phyloP scores from a whole-genome alignment of 2,888 invertebrate species.

The Cancer borealis region DNA sequence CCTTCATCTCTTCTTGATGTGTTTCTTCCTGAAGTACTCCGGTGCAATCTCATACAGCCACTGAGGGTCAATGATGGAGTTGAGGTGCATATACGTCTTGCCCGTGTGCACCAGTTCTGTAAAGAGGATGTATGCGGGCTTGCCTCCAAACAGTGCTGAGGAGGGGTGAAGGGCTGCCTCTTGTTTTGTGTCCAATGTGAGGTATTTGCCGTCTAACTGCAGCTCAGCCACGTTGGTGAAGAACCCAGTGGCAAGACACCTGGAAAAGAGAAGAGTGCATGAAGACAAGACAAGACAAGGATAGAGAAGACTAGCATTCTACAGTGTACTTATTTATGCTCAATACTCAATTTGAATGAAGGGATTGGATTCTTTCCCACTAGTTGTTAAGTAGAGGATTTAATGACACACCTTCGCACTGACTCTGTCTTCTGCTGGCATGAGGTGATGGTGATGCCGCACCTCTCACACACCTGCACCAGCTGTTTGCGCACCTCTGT shows the following conservation, averaged over 20 bases:
- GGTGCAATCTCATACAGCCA: constrained; percentile 86
- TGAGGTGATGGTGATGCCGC: constrained; percentile 84
- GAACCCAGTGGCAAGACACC: constrained; percentile 86
- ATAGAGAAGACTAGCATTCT: no score
- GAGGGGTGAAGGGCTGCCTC: constrained; percentile 91
- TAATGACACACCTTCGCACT: constrained; percentile 78
- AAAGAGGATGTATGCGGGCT: constrained; percentile 88
- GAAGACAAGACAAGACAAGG: no score
- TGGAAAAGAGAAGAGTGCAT: constrained; percentile 9
- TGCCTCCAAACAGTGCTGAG: constrained; percentile 86
- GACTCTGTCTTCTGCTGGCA: constrained; percentile 82
- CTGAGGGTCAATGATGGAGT: constrained; percentile 88
- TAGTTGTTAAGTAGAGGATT: neutral
- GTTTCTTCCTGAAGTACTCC: constrained; percentile 79
- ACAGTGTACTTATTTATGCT: no score
- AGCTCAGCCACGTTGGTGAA: constrained; percentile 93
- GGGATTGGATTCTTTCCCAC: no score
- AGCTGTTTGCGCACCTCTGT: constrained; percentile 90
- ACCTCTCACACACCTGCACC: constrained; percentile 85
- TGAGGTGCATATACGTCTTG: constrained; percentile 88
- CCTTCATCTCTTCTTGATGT: constrained; percentile 74
- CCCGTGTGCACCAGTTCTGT: constrained; percentile 93
- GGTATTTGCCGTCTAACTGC: constrained; percentile 86
- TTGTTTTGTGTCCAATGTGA: constrained; percentile 85
- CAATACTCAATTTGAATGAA: no score